phyloP scores from a whole-genome alignment of 2,113 vertebrate genomes.

The Synchiropus splendidus region DNA sequence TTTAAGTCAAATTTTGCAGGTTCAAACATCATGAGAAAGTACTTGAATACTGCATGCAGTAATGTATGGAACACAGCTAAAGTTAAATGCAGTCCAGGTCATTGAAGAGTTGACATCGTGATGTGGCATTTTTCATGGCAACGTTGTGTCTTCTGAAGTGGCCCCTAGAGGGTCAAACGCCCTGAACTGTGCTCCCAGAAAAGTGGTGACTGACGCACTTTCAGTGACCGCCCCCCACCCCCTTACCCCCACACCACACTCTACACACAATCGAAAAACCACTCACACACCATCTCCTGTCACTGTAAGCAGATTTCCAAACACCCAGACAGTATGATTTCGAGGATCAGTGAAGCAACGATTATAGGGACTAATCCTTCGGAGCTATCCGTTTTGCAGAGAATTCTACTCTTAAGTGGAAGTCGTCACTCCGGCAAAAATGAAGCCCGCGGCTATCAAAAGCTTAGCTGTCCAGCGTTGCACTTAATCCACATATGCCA shows the following conservation, averaged over 20 bases:
- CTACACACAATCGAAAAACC: constrained; percentile 35
- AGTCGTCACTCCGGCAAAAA: constrained; percentile 46
- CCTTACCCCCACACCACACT: constrained; percentile 11
- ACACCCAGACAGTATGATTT: constrained; percentile 62
- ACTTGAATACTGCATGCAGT: too few species aligned
- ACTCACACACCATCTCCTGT: constrained; percentile 39
- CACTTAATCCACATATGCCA: constrained; percentile 34
- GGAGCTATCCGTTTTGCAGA: constrained; percentile 46
- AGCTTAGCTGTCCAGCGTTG: constrained; percentile 21
- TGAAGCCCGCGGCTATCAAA: constrained; percentile 35
- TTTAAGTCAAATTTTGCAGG: too few species aligned
- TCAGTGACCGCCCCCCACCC: neutral
- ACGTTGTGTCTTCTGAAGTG: too few species aligned
- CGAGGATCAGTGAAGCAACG: constrained; percentile 58
- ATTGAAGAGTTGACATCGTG: too few species aligned
- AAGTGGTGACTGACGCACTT: constrained; percentile 8
- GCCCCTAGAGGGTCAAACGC: too few species aligned
- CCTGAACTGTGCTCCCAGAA: constrained; percentile 8
- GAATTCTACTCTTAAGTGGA: constrained; percentile 51
- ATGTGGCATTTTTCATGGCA: too few species aligned
- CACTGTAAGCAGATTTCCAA: constrained; percentile 56
- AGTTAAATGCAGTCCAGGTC: too few species aligned
- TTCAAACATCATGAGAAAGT: too few species aligned
- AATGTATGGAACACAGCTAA: too few species aligned
- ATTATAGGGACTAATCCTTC: constrained; percentile 58